Evolutionary conservation across 2,888 invertebrate genomes (phyloP).

Genomic region (Xanthia icteritia): DNA sequence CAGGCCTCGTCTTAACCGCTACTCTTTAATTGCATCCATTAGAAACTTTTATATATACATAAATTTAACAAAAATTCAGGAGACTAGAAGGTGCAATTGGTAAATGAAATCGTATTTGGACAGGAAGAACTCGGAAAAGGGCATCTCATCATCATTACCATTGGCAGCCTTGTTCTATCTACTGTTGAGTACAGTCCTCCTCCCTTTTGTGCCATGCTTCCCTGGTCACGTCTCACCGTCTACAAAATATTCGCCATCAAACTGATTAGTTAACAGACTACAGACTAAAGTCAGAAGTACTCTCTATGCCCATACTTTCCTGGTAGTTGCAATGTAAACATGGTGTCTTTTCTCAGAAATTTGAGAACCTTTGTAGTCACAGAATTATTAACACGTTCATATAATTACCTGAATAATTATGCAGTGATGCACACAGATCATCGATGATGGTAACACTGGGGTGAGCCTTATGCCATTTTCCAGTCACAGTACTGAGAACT

Average conservation of each 20-base stretch:
- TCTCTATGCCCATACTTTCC: constrained; percentile 27
- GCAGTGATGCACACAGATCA: not conserved
- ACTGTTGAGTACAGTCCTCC: not conserved
- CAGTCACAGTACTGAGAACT: not conserved
- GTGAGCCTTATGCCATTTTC: not conserved
- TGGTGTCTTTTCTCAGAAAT: constrained; percentile 28
- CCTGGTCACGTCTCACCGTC: no score
- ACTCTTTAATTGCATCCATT: not conserved
- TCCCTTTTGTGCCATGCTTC: not conserved
- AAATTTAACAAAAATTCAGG: not conserved
- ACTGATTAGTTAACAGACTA: not conserved
- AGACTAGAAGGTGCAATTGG: not conserved
- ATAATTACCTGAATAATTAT: not conserved
- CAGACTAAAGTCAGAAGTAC: not conserved
- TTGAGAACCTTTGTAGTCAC: constrained; percentile 8
- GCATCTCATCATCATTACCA: not conserved
- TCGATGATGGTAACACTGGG: constrained; percentile 6
- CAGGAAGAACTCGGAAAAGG: not conserved
- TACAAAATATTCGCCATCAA: not conserved
- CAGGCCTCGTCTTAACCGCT: no score
- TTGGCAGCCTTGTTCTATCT: no score
- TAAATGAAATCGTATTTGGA: not conserved
- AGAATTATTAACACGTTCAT: constrained; percentile 2
- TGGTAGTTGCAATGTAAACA: constrained; percentile 37
- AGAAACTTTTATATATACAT: not conserved